A percentile compares a stretch with the other conserved stretches of the same genome.
Evolutionary conservation across 2,888 invertebrate species (phyloP).

Genomic region (Pterostichus niger): DNA sequence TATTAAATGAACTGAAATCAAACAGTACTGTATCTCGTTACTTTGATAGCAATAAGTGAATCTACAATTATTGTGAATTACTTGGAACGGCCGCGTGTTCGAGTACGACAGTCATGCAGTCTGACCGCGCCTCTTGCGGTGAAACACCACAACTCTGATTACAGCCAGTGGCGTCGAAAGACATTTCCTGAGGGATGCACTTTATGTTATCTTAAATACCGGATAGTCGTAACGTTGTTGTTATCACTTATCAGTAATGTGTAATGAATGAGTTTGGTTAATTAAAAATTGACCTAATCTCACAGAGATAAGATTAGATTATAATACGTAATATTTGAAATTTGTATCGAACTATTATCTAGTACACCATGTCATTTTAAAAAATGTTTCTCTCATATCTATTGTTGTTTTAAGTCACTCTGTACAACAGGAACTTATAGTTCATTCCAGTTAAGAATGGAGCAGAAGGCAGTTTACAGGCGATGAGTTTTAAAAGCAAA

Average conservation of each 20-base stretch:
- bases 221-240: background rate
- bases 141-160: slow-evolving; percentile 28
- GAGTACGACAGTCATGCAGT: slow-evolving; percentile 57
- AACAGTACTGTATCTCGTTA: slow-evolving; percentile 38
- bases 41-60: slow-evolving; percentile 49
- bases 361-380: too few species aligned
- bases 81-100: slow-evolving; percentile 16
- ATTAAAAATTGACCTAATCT: background rate
- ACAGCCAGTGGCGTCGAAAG: slow-evolving; percentile 37
- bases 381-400: too few species aligned
- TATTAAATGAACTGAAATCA: slow-evolving; percentile 40
- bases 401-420: too few species aligned
- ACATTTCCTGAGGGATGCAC: background rate
- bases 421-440: too few species aligned
- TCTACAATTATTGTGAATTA: slow-evolving; percentile 37
- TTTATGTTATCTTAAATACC: too few species aligned
- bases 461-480: too few species aligned
- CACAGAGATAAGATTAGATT: background rate
- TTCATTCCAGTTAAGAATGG: too few species aligned
- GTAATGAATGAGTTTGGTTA: background rate
- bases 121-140: slow-evolving; percentile 59
- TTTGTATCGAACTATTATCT: too few species aligned
- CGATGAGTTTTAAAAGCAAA: too few species aligned
- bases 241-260: background rate
- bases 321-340: too few species aligned